These are phyloP conservation scores for Cyrtorhinus lividipennis DNA, from an alignment of 1,140 invertebrate species.

Conservation along the genomic window DNA sequence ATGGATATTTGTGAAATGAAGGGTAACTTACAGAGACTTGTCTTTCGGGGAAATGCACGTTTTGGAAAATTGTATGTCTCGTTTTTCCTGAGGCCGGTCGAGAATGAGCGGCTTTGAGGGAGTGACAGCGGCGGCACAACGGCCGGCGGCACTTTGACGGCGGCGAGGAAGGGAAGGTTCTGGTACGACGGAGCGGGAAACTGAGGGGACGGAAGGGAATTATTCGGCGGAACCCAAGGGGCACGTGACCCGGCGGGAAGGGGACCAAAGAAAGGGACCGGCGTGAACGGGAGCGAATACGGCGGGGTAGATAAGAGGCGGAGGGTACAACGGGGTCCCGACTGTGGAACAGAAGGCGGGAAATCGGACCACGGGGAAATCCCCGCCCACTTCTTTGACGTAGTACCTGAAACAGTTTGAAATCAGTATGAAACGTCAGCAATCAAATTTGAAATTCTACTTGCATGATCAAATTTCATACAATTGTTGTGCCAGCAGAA, in stretches of 20 bases:
- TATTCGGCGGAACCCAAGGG: constrained; percentile 15
- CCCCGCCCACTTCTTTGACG: background rate
- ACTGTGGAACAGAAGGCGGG: background rate
- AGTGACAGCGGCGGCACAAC: background rate
- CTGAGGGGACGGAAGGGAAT: constrained; percentile 10
- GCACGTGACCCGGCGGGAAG: constrained; percentile 4
- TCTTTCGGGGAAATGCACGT: constrained; percentile 36
- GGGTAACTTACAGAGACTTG: constrained; percentile 20
- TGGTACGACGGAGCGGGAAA: constrained; percentile 12
- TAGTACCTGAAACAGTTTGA: background rate
- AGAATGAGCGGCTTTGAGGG: constrained; percentile 17
- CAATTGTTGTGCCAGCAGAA: no score
- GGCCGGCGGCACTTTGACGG: background rate
- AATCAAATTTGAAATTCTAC: no score
- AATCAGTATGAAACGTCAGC: no score
- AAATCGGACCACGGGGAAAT: constrained; percentile 1
- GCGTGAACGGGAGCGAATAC: constrained; percentile 21
- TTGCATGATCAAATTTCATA: no score
- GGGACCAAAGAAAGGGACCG: constrained; percentile 12
- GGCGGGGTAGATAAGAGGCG: constrained; percentile 24
- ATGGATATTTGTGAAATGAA: no score
- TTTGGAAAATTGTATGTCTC: constrained; percentile 35
- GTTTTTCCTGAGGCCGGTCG: constrained; percentile 28
- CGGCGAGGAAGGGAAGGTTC: constrained; percentile 18
- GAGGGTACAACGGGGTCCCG: constrained; percentile 18